These are phyloP conservation scores for Rhagium mordax DNA, from an alignment of 2,888 invertebrate genomes.

Conservation along the genomic window DNA sequence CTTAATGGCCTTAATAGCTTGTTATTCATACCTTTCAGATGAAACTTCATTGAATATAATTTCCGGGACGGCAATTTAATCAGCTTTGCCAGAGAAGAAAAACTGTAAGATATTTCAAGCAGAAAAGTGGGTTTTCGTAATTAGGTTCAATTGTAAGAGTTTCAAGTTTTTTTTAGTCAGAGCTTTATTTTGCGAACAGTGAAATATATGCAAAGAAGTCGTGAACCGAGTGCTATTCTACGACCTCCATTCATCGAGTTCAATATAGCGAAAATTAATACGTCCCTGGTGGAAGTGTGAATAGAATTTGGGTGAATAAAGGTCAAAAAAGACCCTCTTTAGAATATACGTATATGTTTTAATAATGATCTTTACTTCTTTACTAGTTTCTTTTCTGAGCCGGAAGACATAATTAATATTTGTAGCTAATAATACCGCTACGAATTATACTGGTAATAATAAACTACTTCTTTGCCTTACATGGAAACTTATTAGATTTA, in stretches of 20 bases:
- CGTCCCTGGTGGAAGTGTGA: slow-evolving; percentile 31
- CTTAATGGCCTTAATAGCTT: slow-evolving; percentile 12
- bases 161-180: slow-evolving; percentile 13
- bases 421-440: neutral
- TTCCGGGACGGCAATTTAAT: slow-evolving; percentile 25
- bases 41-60: slow-evolving; percentile 22
- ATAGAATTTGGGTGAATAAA: slow-evolving; percentile 29
- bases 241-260: slow-evolving; percentile 26
- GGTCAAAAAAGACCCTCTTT: slow-evolving; percentile 19
- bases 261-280: slow-evolving; percentile 41
- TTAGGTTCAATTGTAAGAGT: slow-evolving; percentile 30
- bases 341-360: neutral
- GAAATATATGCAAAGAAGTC: slow-evolving; percentile 30
- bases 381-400: neutral
- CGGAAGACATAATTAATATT: neutral
- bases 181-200: neutral
- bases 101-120: slow-evolving; percentile 21
- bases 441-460: neutral
- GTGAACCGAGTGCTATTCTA: slow-evolving; percentile 28
- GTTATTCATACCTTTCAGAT: slow-evolving; percentile 13
- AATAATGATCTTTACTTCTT: slow-evolving; percentile 1
- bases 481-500: too few relatives aligned
- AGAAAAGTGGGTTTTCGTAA: slow-evolving; percentile 27
- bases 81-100: slow-evolving; percentile 5
- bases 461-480: neutral